Evolutionary conservation across 2,888 invertebrate species (phyloP).

Genomic region (Heliothis peltigera): DNA sequence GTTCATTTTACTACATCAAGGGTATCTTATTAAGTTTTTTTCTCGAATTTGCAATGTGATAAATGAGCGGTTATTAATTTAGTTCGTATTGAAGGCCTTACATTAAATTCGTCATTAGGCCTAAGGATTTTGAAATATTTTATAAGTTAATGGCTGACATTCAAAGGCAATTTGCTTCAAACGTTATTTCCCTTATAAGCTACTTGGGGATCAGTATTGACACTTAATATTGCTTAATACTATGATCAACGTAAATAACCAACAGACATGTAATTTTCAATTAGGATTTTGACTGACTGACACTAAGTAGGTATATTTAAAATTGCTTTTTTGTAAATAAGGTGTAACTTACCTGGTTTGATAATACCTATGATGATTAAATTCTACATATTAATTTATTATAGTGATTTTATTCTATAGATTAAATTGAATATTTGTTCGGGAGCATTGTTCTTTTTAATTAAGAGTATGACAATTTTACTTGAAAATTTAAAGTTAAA

Average conservation of each 20-base stretch:
- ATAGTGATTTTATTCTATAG: too few species aligned
- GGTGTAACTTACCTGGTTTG: too few species aligned
- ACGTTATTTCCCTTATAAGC: conserved; percentile 37
- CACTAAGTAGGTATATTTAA: too few species aligned
- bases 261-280: not conserved
- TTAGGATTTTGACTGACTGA: not conserved
- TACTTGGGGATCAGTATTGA: conserved; percentile 25
- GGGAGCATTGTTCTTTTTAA: too few species aligned
- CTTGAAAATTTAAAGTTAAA: too few species aligned
- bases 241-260: conserved; percentile 17
- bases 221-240: conserved; percentile 24
- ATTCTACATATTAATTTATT: too few species aligned
- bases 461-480: too few species aligned
- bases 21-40: conserved; percentile 37
- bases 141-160: conserved; percentile 38
- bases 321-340: too few species aligned
- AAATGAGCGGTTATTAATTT: conserved; percentile 58
- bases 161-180: conserved; percentile 34
- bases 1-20: conserved; percentile 40
- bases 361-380: too few species aligned
- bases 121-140: conserved; percentile 47
- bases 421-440: too few species aligned
- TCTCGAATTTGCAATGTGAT: conserved; percentile 47
- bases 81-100: conserved; percentile 33
- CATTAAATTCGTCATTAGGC: conserved; percentile 45